Evolutionary conservation across 2,888 invertebrate species (phyloP).

Genomic region (Digitonthophagus gazella): DNA sequence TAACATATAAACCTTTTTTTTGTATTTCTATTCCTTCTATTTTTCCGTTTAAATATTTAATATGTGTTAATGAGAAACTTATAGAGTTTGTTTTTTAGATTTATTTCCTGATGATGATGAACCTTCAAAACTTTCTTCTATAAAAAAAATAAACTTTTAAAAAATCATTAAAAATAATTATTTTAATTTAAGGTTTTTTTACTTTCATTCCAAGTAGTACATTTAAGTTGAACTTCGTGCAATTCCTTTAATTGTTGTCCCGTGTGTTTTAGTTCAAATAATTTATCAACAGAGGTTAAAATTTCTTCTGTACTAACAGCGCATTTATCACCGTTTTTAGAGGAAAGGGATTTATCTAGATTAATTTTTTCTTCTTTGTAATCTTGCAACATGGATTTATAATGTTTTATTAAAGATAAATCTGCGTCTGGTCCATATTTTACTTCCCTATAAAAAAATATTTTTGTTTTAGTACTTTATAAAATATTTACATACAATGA

Average conservation of each 20-base stretch:
- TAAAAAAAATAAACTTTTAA: background rate
- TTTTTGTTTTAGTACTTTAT: background rate
- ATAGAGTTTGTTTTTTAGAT: background rate
- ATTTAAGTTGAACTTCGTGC: slow-evolving; percentile 35
- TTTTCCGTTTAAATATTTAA: slow-evolving; percentile 1
- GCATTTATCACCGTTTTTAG: slow-evolving; percentile 17
- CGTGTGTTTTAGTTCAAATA: slow-evolving; percentile 38
- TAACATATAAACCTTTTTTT: background rate
- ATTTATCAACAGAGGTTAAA: slow-evolving; percentile 31
- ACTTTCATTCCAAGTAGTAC: slow-evolving; percentile 19
- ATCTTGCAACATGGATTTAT: slow-evolving; percentile 34
- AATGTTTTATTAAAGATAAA: slow-evolving; percentile 31
- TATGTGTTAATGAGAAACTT: background rate
- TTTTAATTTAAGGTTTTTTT: background rate
- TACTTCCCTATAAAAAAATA: slow-evolving; percentile 35
- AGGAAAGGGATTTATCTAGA: slow-evolving; percentile 30
- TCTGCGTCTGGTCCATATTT: slow-evolving; percentile 35
- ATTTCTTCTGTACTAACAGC: slow-evolving; percentile 35
- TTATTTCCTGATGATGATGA: background rate
- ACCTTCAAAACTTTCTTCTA: background rate
- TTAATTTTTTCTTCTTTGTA: slow-evolving; percentile 37
- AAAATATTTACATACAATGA: background rate
- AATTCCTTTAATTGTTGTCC: slow-evolving; percentile 40
- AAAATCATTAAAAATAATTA: too few species aligned
- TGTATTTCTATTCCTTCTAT: background rate